Base-by-base conservation (phyloP, 2,888 invertebrate species). In the Pachymerium ferrugineum region DNA sequence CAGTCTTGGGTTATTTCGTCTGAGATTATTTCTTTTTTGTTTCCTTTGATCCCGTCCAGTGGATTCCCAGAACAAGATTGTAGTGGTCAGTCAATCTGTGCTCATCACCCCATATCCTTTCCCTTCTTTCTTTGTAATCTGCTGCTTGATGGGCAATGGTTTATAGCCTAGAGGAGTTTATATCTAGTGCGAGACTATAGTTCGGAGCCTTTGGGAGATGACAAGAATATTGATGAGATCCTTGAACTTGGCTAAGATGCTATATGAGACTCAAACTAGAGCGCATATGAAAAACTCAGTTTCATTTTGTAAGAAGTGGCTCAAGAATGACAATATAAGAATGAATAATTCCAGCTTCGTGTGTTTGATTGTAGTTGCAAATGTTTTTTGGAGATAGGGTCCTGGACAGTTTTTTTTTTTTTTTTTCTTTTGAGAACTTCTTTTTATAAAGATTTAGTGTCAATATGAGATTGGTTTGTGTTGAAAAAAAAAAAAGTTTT, bases 41-140 rank as follows among this genome's bases (percentile, higher is more conserved):
- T 62, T 62, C 62, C 62, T 25, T 62, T 28, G 28, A 28, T 28
- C 62, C 62, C 12, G 12, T 12, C 25, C 62, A 28, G 28, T 62
- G 28, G 28, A 62, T 62, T 62, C 62, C 62, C 14, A 62, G 62
- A 62, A 62, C 25, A n/a, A 62, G 62, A 62, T 62, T 62, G 62
- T 62, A 62, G 62, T 62, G 62, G 62, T 62, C 62, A 62, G 62
- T 62, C 62, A 62, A 62, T 62, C 62, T 62, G 62, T 62, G 62
- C 62, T 62, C 62, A 62, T 62, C 62, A 62, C 62, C 62, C 62
- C 62, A 62, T 62, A 62, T 62, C 25, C 62, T 62, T n/a, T n/a
- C 12, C 25, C 62, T 62, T 62, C 62, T 25, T n/a, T 62, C 62
- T 62, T 62, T 62, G 62, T 62, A 62, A 62, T 62, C 62, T 62